These are phyloP conservation scores for Caerostris extrusa DNA, from an alignment of 1,140 invertebrate species.

Conservation along the genomic window DNA sequence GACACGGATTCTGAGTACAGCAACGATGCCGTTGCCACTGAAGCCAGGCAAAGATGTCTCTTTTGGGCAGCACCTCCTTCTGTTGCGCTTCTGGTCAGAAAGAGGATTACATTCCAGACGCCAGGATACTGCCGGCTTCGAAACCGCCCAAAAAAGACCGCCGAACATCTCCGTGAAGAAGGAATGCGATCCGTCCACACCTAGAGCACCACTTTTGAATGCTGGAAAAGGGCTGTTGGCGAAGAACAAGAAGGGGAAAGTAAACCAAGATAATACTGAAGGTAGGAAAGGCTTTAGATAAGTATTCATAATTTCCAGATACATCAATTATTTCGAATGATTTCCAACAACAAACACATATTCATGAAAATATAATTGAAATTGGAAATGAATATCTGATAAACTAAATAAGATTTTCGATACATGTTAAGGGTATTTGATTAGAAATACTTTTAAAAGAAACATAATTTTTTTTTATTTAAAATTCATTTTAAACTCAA, in stretches of 20 bases:
- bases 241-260: constrained; percentile 40
- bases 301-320: no score
- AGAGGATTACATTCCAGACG: constrained; percentile 67
- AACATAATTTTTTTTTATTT: no score
- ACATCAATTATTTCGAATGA: no score
- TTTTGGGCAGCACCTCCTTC: constrained; percentile 62
- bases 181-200: constrained; percentile 21
- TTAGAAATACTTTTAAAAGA: no score
- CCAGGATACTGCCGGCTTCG: constrained; percentile 4
- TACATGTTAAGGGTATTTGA: no score
- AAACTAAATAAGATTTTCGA: no score
- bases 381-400: no score
- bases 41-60: constrained; percentile 65
- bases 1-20: constrained; percentile 62
- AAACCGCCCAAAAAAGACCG: constrained; percentile 52
- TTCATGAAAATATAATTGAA: no score
- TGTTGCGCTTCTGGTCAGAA: constrained; percentile 72
- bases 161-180: constrained; percentile 29
- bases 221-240: constrained; percentile 35
- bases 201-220: constrained; percentile 26
- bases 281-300: neutral
- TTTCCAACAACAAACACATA: no score
- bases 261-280: neutral
- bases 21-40: constrained; percentile 3
- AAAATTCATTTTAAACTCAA: no score